Conservation (phyloP, 2,888 invertebrate species). For the Syrphus vitripennis region DNA sequence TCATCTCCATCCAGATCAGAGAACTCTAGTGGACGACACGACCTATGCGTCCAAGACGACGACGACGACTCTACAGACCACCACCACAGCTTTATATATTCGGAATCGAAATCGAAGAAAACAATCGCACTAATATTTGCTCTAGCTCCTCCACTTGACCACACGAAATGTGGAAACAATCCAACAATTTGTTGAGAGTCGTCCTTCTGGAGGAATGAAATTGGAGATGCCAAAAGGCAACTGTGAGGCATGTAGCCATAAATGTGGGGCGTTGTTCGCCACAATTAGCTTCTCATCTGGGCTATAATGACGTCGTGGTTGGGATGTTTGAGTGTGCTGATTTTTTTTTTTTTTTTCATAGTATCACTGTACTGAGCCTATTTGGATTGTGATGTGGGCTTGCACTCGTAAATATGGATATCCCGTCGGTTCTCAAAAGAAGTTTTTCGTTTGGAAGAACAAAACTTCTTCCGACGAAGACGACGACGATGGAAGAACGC, state of each 20-base stretch:
- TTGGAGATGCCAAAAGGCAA: conserved; percentile 58
- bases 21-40: background rate
- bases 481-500: background rate
- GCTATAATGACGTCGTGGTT: conserved; percentile 57
- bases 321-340: no score
- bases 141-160: conserved; percentile 47
- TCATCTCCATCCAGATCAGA: conserved; percentile 34
- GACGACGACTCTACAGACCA: conserved; percentile 1
- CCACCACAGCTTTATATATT: conserved; percentile 33
- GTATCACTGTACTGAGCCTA: background rate
- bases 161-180: conserved; percentile 61
- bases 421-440: conserved; percentile 12
- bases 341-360: conserved; percentile 16
- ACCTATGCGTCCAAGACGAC: background rate
- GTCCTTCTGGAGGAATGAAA: conserved; percentile 20
- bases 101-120: conserved; percentile 7
- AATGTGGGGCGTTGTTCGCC: conserved; percentile 70
- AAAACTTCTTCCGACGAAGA: background rate
- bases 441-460: background rate
- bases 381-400: conserved; percentile 38
- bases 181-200: conserved; percentile 25
- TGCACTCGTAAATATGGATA: conserved; percentile 44
- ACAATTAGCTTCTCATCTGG: conserved; percentile 66
- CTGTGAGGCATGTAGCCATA: conserved; percentile 62
- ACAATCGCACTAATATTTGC: conserved; percentile 42